A percentile compares a stretch with the other conserved stretches of the same genome.
Conservation (phyloP, 92 coral and sea anemone species). For the Parazoanthus darwini region DNA sequence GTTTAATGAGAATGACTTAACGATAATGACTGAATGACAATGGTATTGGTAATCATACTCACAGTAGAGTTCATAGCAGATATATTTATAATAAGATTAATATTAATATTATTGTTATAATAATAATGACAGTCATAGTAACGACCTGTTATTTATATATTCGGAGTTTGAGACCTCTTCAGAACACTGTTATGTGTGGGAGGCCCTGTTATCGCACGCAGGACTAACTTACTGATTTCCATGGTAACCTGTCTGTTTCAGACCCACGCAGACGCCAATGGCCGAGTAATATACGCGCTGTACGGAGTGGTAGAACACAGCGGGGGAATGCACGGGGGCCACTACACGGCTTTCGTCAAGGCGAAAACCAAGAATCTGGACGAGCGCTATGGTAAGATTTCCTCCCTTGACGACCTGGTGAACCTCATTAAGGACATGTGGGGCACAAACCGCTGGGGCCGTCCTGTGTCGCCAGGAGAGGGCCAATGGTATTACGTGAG, state of each 20-base stretch:
- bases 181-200: too few relatives aligned
- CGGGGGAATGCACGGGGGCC: slow-evolving; percentile 95
- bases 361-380: slow-evolving; percentile 53
- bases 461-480: slow-evolving; percentile 60
- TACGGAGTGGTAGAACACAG: slow-evolving; percentile 91
- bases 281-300: slow-evolving; percentile 81
- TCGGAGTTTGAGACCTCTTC: too few relatives aligned
- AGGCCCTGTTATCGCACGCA: too few relatives aligned
- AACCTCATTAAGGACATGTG: slow-evolving; percentile 69
- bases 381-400: slow-evolving; percentile 51
- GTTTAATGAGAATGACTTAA: not conserved
- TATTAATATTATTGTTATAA: too few relatives aligned
- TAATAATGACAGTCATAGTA: not conserved
- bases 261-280: slow-evolving; percentile 75
- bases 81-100: not conserved
- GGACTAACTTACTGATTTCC: too few relatives aligned
- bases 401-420: slow-evolving; percentile 61
- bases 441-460: slow-evolving; percentile 38
- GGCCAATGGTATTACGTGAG: slow-evolving; percentile 97
- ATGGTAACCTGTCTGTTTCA: slow-evolving; percentile 15
- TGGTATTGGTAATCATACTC: too few relatives aligned
- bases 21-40: too few relatives aligned
- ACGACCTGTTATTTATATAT: too few relatives aligned
- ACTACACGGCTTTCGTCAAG: slow-evolving; percentile 93
- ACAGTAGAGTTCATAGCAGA: too few relatives aligned